These are phyloP conservation scores for Cirrhinus molitorella DNA, from an alignment of 2,797 vertebrate species.

Conservation along the genomic window DNA sequence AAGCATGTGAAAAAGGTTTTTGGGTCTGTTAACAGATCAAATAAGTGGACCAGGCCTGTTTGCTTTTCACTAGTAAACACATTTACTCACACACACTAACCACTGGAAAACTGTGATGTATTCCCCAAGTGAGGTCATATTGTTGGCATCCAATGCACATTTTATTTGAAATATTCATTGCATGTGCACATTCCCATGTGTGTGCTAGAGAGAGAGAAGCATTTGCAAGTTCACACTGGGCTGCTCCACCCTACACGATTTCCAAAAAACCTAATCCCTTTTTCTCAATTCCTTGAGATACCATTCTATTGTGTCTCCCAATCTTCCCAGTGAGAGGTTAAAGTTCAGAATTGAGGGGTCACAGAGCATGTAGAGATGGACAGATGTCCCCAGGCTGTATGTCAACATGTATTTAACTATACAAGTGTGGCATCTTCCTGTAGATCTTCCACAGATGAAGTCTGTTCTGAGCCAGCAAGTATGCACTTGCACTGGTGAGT, in stretches of 20 bases:
- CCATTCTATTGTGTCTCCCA: background rate
- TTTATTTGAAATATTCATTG: constrained; percentile 6
- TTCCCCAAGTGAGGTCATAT: background rate
- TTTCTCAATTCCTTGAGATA: constrained; percentile 22
- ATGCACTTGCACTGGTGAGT: background rate
- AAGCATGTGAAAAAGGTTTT: background rate
- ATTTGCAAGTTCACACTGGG: constrained; percentile 9
- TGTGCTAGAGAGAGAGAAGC: background rate
- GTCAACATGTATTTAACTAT: background rate
- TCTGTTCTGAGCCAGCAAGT: background rate
- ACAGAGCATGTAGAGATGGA: constrained; percentile 57
- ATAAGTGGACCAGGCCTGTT: background rate
- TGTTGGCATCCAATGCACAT: background rate
- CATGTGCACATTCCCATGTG: background rate
- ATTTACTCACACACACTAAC: background rate
- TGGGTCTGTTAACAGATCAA: background rate
- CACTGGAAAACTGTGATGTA: background rate
- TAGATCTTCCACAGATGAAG: background rate
- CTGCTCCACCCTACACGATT: background rate
- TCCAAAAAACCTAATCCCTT: constrained; percentile 8
- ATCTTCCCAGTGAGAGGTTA: constrained; percentile 13
- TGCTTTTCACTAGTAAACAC: background rate
- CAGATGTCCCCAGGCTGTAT: constrained; percentile 1
- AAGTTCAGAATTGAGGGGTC: constrained; percentile 56
- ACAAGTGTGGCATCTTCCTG: background rate